These are phyloP conservation scores for Drosophila seguyi DNA, from an alignment of 1,140 invertebrate genomes.

Conservation along the genomic window DNA sequence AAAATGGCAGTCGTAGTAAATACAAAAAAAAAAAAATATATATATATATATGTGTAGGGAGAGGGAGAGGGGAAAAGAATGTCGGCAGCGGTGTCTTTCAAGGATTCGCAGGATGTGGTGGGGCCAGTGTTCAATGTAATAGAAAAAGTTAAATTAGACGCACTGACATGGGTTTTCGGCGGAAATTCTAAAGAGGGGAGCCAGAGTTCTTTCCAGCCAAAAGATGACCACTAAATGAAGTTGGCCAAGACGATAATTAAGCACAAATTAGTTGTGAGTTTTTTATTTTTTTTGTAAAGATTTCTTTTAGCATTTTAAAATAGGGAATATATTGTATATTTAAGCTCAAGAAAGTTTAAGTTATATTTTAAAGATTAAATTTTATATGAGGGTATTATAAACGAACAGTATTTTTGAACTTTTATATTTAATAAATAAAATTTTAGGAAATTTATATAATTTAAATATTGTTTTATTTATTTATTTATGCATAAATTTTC, in stretches of 20 bases:
- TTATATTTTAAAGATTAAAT: no score
- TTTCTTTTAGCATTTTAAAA: background rate
- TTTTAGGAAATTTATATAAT: no score
- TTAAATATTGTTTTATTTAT: no score
- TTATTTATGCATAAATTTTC: no score
- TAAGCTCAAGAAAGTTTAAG: no score
- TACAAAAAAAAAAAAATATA: slow-evolving; percentile 24
- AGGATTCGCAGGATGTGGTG: slow-evolving; percentile 47
- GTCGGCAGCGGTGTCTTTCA: slow-evolving; percentile 56
- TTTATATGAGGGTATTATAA: no score
- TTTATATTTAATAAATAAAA: no score
- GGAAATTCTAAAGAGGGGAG: no score
- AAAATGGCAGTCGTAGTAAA: slow-evolving; percentile 60
- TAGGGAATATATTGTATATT: no score
- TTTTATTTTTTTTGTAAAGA: background rate
- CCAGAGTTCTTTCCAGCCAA: background rate
- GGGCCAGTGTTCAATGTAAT: slow-evolving; percentile 71
- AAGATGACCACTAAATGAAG: background rate
- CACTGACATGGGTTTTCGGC: slow-evolving; percentile 45
- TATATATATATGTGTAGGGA: no score
- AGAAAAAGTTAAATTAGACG: slow-evolving; percentile 82
- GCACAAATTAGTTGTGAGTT: background rate
- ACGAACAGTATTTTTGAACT: no score
- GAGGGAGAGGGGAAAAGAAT: slow-evolving; percentile 3
- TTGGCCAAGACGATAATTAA: background rate